Base-by-base conservation (phyloP, 1,140 invertebrate genomes). In the Archivesica marissinica region DNA sequence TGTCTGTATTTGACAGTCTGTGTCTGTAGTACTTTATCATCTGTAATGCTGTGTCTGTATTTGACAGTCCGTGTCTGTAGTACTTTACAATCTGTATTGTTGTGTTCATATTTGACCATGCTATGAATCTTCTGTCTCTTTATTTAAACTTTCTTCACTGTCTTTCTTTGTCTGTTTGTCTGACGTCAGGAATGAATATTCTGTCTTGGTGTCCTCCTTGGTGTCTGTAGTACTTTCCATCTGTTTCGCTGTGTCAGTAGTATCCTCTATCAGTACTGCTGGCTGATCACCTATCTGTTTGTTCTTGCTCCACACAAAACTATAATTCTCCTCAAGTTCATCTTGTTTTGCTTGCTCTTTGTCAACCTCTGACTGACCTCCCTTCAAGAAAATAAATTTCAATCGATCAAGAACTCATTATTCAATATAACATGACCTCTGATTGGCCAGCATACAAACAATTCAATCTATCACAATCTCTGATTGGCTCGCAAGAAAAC, bases 261-360 rank as follows among this genome's bases (percentile, higher is more conserved):
- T 35, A 64, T 33, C 59, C 33, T 7, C 59, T 64, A 7, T 15
- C 2, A 64, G 33, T 2, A 64, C 23, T 35, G 59, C 2, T 17
- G 59, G 15, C 15, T 64, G 28, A 35, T 30, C 9, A 2, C 23
- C 25, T 47, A 44, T 30, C 6, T 20, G 68, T 78, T 86, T 13
- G 52, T 86, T 61, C 50, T 86, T 74, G 6, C 76, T 78, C 85
- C 88, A 90, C 3, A 91, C 86, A 80, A 90, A 89, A 59, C 87
- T 89, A 79, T 92, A 92, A 59, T 88, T 90, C 25, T 89, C 85
- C 77, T 89, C 89, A 54, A 87, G 70, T 38, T 87, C 61, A 33
- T 85, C 52, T 9, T 90, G 88, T 41, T 77, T 86, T 50, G 85
- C 74, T n/a, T 85, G 84, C 83, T 91, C 91, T 64, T 89, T 79